Evolutionary conservation across 2,888 invertebrate genomes (phyloP), one percentile per base, ranked within the genome.

Genomic region (Drosophila heteroneura): DNA sequence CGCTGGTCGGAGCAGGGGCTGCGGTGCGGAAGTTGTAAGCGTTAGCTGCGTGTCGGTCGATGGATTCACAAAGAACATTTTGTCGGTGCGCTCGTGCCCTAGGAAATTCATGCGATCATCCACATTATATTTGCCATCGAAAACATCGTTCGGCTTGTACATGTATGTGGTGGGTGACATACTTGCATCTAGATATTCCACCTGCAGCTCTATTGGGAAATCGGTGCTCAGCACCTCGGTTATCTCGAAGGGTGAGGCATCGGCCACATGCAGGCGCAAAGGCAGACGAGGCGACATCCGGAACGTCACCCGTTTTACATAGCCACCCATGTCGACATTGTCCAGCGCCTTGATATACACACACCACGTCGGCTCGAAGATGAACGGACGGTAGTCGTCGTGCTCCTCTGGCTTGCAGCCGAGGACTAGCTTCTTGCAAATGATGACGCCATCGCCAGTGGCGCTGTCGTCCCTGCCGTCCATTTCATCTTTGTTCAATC

Each of bases 11-110:
- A 32, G n/a, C 32, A 32, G 52, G 32, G 32, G 28, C 6, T 22
- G 10, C 10, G 62, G 51, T 2, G 49, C 22, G 16, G 66, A 52
- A 3, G 79, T 70, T 1, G 52, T 49, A 3, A 85, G 71, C 7
- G 47, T 70, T 0, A 67, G 30, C n/a, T 70, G 68, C 71, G 74
- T 72, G 0, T 32, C 35, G 1, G 54, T 10, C 39, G 85, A 47
- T 1, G 85, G 88, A 68, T 85, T 85, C 37, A 85, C 78, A 14
- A 85, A 85, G 32, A 76, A 78, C 85, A 85, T 85, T 22, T 78
- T 80, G 19, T 85, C 85, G 30, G 32, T 30, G 6, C 75, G 57
- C 66, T 85, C 85, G 26, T 85, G 88, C 3, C 82, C 75, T n/a
- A 51, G 35, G 28, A 82, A 79, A n/a, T 53, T 77, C 66, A 85